These are phyloP conservation scores for Lottia gigantea DNA, from an alignment of 2,888 invertebrate genomes.

Conservation along the genomic window DNA sequence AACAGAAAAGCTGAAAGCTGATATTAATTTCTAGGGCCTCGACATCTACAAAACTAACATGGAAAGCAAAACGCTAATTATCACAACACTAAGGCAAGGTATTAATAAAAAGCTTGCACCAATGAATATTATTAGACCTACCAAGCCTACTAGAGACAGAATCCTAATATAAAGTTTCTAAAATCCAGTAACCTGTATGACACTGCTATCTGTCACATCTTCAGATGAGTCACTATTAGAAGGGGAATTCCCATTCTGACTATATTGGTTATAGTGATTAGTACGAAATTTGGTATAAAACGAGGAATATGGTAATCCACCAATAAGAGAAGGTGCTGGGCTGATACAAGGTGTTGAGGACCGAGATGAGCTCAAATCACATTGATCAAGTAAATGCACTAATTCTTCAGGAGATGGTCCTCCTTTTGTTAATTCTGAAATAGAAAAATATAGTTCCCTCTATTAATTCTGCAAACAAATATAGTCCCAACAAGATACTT, in stretches of 20 bases:
- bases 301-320: background rate
- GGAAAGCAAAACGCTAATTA: too few species aligned
- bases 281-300: background rate
- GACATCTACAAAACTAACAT: too few species aligned
- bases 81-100: too few species aligned
- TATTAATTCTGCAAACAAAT: too few species aligned
- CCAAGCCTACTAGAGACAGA: too few species aligned
- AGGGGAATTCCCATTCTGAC: background rate
- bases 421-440: slow-evolving; percentile 70
- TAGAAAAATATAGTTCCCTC: slow-evolving; percentile 8
- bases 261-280: background rate
- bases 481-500: too few species aligned
- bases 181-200: background rate
- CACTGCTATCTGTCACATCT: background rate
- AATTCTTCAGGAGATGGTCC: slow-evolving; percentile 95
- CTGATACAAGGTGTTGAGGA: slow-evolving; percentile 84
- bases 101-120: too few species aligned
- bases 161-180: background rate
- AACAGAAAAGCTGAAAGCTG: too few species aligned
- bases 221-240: background rate
- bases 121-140: too few species aligned
- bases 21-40: too few species aligned
- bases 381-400: slow-evolving; percentile 89
- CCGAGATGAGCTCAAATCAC: slow-evolving; percentile 87
- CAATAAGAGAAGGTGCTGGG: slow-evolving; percentile 73